These are phyloP conservation scores for Sylvia borin DNA, from an alignment of 2,797 vertebrate genomes.

Conservation along the genomic window DNA sequence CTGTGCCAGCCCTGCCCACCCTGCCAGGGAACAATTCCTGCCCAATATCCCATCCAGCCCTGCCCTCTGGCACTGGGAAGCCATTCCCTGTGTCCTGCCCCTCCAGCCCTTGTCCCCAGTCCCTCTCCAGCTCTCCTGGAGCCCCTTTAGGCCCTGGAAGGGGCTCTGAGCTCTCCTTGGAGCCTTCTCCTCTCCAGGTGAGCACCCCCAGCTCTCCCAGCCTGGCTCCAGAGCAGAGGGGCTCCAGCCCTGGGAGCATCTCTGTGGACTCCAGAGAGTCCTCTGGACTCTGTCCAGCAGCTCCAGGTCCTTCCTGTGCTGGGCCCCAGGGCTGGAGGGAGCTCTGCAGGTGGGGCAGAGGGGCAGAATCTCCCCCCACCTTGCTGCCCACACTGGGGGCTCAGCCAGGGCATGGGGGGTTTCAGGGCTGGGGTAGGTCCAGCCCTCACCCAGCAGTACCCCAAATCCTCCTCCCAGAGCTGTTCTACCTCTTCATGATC, in stretches of 20 bases:
- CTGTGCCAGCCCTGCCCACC: background rate
- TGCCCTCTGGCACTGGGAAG: background rate
- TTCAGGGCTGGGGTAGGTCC: background rate
- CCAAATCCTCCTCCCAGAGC: background rate
- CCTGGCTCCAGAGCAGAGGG: background rate
- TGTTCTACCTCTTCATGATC: background rate
- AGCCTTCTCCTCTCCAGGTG: background rate
- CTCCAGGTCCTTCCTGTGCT: background rate
- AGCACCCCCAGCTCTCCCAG: background rate
- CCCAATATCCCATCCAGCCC: background rate
- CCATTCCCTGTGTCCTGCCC: background rate
- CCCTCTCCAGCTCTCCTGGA: background rate
- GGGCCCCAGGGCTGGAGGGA: background rate
- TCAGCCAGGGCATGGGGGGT: fast-evolving
- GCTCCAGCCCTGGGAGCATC: background rate
- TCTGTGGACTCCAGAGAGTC: fast-evolving
- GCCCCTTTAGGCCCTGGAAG: background rate
- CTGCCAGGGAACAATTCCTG: background rate
- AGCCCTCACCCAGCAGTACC: background rate
- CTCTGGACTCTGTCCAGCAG: background rate
- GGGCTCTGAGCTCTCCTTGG: background rate
- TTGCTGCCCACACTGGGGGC: background rate
- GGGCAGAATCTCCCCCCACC: background rate
- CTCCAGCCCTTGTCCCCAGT: background rate
- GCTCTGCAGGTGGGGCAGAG: background rate